Base-by-base conservation (phyloP, 2,888 invertebrate species). In the Melieria crassipennis region DNA sequence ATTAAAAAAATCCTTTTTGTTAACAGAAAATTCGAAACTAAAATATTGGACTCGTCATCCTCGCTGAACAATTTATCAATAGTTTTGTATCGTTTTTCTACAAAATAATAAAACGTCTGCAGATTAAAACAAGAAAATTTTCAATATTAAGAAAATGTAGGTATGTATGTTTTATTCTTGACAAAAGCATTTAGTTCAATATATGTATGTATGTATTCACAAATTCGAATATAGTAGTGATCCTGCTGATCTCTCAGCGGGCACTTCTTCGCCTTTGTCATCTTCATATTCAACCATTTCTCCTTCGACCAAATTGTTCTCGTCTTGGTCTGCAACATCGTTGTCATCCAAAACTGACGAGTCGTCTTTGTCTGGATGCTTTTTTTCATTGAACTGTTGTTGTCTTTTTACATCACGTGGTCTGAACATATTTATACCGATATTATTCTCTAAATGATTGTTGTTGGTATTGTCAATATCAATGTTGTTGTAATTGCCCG, bases 361-460 rank as follows among this genome's bases (percentile, higher is more conserved):
- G 30, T 11, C 46, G 16, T 10, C 47, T n/a, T 61, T n/a, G 13
- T 46, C 47, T n/a, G 45, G 13, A 13, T 13, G 16, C 6, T 16
- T 46, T 7, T 61, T n/a, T 46, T 61, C 46, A 46, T 5, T 61
- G 42, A 61, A 46, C 9, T 45, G 16, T 46, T 47, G 61, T 10
- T 10, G 13, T 4, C 2, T n/a, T 5, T 45, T 57, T 30, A 5
- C 7, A 13, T 1, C n/a, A 30, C 30, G 30, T 61, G 61, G 13
- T n/a, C 61, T 45, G 11, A 11, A 61, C 5, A 61, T 61, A 61
- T 47, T 61, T 46, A 61, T 61, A 45, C 47, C 61, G 47, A 61
- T 61, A 58, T 30, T 43, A 58, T 58, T 58, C 11, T 5, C 43
- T 42, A 58, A 42, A 13, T 60, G 7, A 46, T 60, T 63, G 48